phyloP scores from a whole-genome alignment of 1,140 invertebrate species.

The Doryteuthis pealeii region DNA sequence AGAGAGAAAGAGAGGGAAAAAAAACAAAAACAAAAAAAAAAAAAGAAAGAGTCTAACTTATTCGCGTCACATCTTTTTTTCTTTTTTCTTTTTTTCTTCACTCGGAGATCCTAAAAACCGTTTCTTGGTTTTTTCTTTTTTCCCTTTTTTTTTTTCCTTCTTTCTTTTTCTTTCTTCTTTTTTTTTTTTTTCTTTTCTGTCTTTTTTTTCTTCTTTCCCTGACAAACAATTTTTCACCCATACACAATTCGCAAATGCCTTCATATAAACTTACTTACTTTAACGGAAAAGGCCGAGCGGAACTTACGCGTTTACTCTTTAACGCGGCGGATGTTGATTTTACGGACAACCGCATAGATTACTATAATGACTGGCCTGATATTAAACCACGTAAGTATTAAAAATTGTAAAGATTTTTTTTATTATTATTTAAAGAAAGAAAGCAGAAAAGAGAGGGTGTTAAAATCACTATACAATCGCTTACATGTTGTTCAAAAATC shows the following conservation, averaged over 20 bases:
- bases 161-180: not conserved
- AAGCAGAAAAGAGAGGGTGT: no score
- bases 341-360: slow-evolving; percentile 30
- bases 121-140: not conserved
- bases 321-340: slow-evolving; percentile 29
- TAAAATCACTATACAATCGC: no score
- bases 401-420: not conserved
- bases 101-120: not conserved
- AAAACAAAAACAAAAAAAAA: not conserved
- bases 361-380: slow-evolving; percentile 23
- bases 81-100: not conserved
- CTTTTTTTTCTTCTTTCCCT: not conserved
- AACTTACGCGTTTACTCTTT: slow-evolving; percentile 40
- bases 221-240: not conserved
- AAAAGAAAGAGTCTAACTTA: not conserved
- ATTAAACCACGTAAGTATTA: slow-evolving; percentile 32
- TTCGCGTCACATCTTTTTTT: not conserved
- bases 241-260: not conserved
- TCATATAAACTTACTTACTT: slow-evolving; percentile 49
- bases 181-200: not conserved
- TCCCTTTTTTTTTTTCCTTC: not conserved
- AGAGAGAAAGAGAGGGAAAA: not conserved
- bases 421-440: not conserved
- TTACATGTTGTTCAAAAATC: no score
- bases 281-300: slow-evolving; percentile 36